A percentile compares a stretch with the other conserved stretches of the same genome.
phyloP scores from a whole-genome alignment of 2,888 invertebrate genomes.

The Sphecodes monilicornis region DNA sequence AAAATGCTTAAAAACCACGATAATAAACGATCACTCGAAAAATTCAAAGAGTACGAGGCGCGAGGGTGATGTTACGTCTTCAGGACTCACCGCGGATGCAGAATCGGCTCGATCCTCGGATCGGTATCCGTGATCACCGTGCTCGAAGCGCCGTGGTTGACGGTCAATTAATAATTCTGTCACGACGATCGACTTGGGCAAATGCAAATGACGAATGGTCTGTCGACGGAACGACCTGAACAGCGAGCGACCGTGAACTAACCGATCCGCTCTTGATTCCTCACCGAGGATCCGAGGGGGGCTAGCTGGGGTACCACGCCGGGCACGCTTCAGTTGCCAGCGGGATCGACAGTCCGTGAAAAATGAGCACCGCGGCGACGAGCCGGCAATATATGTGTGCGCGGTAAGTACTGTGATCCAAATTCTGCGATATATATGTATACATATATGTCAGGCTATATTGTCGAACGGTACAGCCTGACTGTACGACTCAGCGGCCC shows the following conservation, averaged over 20 bases:
- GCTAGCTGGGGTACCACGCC: constrained; percentile 62
- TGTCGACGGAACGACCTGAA: constrained; percentile 70
- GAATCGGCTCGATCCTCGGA: neutral
- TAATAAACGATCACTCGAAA: neutral
- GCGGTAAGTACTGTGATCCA: constrained; percentile 78
- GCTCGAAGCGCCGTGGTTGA: neutral
- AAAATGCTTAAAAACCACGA: too few species aligned
- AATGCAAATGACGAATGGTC: constrained; percentile 29
- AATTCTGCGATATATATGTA: constrained; percentile 66
- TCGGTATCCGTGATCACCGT: neutral
- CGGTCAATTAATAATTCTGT: neutral
- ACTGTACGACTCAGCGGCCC: neutral
- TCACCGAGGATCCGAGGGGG: constrained; percentile 72
- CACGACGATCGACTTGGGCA: neutral
- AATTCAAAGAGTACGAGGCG: neutral
- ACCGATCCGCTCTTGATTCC: constrained; percentile 80
- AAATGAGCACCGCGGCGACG: constrained; percentile 77
- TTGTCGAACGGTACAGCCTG: constrained; percentile 61
- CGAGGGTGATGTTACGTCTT: neutral
- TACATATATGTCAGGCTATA: constrained; percentile 65
- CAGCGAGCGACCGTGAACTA: constrained; percentile 81
- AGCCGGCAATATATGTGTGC: constrained; percentile 79
- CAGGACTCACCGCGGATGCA: neutral
- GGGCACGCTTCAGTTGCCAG: constrained; percentile 83
- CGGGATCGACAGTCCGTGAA: constrained; percentile 83